These are phyloP conservation scores for Lycia hirtaria DNA, from an alignment of 2,888 invertebrate genomes.

Conservation along the genomic window DNA sequence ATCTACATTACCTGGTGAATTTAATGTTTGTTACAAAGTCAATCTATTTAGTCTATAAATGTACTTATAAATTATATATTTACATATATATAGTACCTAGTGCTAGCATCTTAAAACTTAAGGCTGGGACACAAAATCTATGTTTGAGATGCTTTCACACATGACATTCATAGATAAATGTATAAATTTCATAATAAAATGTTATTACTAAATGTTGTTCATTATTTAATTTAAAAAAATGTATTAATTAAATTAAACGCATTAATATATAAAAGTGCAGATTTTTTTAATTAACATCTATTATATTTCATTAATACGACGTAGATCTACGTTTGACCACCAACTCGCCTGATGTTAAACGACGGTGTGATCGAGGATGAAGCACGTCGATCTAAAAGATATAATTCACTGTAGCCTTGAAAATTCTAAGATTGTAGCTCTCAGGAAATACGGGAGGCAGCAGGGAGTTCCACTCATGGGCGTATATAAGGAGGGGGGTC, in stretches of 20 bases:
- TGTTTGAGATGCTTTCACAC: constrained; percentile 49
- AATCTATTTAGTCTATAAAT: not conserved
- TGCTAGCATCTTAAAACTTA: constrained; percentile 49
- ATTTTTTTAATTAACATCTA: constrained; percentile 48
- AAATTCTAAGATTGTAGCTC: too few species aligned
- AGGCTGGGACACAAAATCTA: constrained; percentile 52
- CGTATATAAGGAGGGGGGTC: too few species aligned
- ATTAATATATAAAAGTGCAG: constrained; percentile 47
- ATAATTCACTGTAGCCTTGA: too few species aligned
- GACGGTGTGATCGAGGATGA: too few species aligned
- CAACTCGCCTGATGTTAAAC: too few species aligned
- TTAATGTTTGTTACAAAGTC: constrained; percentile 6
- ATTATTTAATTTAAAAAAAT: constrained; percentile 47
- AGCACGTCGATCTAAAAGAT: too few species aligned
- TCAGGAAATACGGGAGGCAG: too few species aligned
- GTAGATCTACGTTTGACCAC: too few species aligned
- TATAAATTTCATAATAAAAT: constrained; percentile 36
- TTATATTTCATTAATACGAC: too few species aligned
- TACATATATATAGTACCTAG: constrained; percentile 12
- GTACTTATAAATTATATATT: constrained; percentile 12
- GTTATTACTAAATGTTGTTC: constrained; percentile 48
- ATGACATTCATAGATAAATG: not conserved
- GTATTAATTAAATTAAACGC: constrained; percentile 52
- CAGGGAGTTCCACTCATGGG: too few species aligned
- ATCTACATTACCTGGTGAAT: not conserved